These are phyloP conservation scores for Peromyscus eremicus DNA, from an alignment of 2,797 vertebrate species.

Conservation along the genomic window DNA sequence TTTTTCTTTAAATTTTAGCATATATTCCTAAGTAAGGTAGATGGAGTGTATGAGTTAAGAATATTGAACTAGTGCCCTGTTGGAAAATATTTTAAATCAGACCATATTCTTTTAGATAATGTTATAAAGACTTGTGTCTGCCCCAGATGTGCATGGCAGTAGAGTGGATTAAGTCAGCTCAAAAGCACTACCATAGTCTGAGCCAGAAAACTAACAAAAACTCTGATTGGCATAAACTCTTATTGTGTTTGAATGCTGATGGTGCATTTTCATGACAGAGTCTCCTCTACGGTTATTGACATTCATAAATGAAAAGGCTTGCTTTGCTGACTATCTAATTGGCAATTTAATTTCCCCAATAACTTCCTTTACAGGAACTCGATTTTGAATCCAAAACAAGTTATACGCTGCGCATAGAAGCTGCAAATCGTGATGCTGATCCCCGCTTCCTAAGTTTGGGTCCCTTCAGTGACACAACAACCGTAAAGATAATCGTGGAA, in stretches of 20 bases:
- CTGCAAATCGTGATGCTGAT: constrained; percentile 95
- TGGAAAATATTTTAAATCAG: constrained; percentile 37
- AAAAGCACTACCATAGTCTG: background rate
- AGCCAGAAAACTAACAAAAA: background rate
- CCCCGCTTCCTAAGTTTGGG: constrained; percentile 94
- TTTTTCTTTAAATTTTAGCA: background rate
- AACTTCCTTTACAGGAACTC: constrained; percentile 89
- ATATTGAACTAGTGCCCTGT: background rate
- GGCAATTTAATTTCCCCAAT: constrained; percentile 78
- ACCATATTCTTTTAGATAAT: background rate
- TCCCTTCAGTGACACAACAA: constrained; percentile 94
- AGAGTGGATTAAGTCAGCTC: constrained; percentile 15
- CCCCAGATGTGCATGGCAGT: accelerated
- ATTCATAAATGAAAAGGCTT: constrained; percentile 51
- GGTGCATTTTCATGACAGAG: background rate
- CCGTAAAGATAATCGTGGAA: constrained; percentile 94
- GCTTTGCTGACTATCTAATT: background rate
- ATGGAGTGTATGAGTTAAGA: background rate
- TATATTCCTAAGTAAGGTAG: background rate
- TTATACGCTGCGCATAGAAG: constrained; percentile 95
- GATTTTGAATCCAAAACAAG: constrained; percentile 96
- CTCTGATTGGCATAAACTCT: constrained; percentile 16
- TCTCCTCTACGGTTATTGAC: background rate
- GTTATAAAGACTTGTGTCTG: background rate
- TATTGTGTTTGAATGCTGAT: constrained; percentile 45